These are phyloP conservation scores for Anarrhichthys ocellatus DNA, from an alignment of 2,113 vertebrate species.

Conservation along the genomic window DNA sequence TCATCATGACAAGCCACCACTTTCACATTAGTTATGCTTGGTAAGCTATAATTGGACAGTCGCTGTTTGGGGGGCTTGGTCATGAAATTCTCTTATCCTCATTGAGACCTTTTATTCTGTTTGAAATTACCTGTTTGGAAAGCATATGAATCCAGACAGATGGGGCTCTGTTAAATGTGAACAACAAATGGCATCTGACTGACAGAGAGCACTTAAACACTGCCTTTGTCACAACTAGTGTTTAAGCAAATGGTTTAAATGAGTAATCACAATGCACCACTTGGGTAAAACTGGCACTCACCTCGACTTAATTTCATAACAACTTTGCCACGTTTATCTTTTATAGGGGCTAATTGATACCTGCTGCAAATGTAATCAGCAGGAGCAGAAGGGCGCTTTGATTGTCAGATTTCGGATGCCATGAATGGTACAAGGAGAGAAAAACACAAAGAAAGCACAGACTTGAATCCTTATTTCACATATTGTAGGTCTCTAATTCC, in stretches of 20 bases:
- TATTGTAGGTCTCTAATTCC: not conserved
- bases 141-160: not conserved
- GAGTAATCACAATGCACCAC: conserved; percentile 41
- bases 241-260: conserved; percentile 43
- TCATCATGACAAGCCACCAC: not conserved
- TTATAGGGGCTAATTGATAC: conserved; percentile 59
- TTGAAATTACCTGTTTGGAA: not conserved
- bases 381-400: conserved; percentile 30
- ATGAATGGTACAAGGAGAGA: not conserved
- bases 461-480: not conserved
- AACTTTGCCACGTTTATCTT: conserved; percentile 19
- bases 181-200: not conserved
- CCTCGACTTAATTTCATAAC: conserved; percentile 51
- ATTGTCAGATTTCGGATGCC: conserved; percentile 45
- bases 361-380: conserved; percentile 59
- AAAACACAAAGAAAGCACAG: not conserved
- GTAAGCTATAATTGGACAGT: not conserved
- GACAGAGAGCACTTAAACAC: conserved; percentile 3
- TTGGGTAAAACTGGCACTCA: conserved; percentile 36
- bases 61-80: not conserved
- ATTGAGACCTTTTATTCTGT: not conserved
- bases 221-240: conserved; percentile 8
- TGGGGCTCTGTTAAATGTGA: conserved; percentile 5
- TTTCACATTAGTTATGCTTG: not conserved
- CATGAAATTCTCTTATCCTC: not conserved